These are phyloP conservation scores for Pseudolaguvia tuberculata DNA, from an alignment of 2,113 vertebrate species.

Conservation along the genomic window DNA sequence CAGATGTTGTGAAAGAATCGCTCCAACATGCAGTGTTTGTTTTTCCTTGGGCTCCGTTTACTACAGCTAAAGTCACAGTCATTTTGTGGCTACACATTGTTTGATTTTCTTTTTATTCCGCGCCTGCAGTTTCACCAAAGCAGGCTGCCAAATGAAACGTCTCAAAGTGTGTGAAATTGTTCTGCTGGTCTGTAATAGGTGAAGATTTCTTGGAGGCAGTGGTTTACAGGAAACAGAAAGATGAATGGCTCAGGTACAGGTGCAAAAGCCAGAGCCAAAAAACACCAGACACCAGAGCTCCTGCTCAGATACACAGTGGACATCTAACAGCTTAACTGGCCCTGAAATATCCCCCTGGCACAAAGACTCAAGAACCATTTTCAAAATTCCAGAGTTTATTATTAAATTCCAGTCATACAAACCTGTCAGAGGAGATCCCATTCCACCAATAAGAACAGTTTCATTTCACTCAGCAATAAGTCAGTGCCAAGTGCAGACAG, in stretches of 20 bases:
- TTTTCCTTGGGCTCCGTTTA: slow-evolving; percentile 67
- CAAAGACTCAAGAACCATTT: not conserved
- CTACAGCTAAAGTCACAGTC: slow-evolving; percentile 65
- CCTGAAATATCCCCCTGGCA: not conserved
- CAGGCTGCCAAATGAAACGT: slow-evolving; percentile 60
- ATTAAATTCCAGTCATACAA: not conserved
- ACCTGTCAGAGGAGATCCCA: not conserved
- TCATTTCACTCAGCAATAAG: not conserved
- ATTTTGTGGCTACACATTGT: slow-evolving; percentile 69
- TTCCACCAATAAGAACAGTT: not conserved
- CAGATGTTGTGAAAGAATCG: slow-evolving; percentile 65
- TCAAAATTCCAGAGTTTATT: slow-evolving; percentile 13
- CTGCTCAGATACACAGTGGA: slow-evolving; percentile 1
- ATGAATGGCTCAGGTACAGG: slow-evolving; percentile 29
- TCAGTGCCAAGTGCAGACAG: not conserved
- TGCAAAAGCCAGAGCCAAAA: not conserved
- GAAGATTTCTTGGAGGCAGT: slow-evolving; percentile 40
- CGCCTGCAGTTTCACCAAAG: slow-evolving; percentile 52
- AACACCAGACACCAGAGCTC: not conserved
- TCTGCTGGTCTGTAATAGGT: slow-evolving; percentile 39
- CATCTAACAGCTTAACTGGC: not conserved
- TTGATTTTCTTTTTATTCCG: slow-evolving; percentile 57
- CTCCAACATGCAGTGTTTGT: slow-evolving; percentile 56
- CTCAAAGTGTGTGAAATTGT: slow-evolving; percentile 59
- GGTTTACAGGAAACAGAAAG: slow-evolving; percentile 49